Percentiles rank a stretch among this genome's conserved stretches.
phyloP scores from a whole-genome alignment of 2,888 invertebrate genomes.

The Lymantria dispar region DNA sequence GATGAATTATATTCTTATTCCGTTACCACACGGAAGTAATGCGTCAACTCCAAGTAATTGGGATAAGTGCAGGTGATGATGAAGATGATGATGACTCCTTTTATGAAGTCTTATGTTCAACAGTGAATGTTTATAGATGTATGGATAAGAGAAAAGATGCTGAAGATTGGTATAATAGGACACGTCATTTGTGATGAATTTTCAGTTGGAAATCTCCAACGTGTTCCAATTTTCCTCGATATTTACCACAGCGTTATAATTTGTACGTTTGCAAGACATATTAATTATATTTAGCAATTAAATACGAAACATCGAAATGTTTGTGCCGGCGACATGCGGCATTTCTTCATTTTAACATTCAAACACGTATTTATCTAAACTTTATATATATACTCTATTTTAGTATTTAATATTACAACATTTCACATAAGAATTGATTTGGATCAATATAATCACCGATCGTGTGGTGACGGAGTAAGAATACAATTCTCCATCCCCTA shows the following conservation, averaged over 20 bases:
- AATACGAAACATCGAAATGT: constrained; percentile 67
- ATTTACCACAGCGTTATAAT: constrained; percentile 53
- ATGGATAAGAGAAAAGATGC: too few species aligned
- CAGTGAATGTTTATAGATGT: too few species aligned
- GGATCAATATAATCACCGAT: constrained; percentile 14
- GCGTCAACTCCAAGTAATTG: too few species aligned
- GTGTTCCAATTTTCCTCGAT: constrained; percentile 42
- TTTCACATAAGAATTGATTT: constrained; percentile 29
- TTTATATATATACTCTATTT: constrained; percentile 59
- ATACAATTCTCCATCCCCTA: too few species aligned
- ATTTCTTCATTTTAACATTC: constrained; percentile 65
- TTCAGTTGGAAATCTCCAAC: constrained; percentile 15
- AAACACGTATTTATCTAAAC: constrained; percentile 54
- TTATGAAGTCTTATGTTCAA: too few species aligned
- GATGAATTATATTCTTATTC: too few species aligned
- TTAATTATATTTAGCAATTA: constrained; percentile 79
- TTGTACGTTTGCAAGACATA: constrained; percentile 49
- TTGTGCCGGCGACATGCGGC: constrained; percentile 62
- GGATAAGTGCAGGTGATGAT: too few species aligned
- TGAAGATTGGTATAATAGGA: too few species aligned
- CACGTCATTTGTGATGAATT: background rate
- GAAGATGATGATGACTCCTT: too few species aligned
- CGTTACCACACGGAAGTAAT: too few species aligned
- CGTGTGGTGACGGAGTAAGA: too few species aligned
- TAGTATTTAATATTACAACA: constrained; percentile 43